These are phyloP conservation scores for Aphidius colemani DNA, from an alignment of 2,888 invertebrate genomes.

Conservation along the genomic window DNA sequence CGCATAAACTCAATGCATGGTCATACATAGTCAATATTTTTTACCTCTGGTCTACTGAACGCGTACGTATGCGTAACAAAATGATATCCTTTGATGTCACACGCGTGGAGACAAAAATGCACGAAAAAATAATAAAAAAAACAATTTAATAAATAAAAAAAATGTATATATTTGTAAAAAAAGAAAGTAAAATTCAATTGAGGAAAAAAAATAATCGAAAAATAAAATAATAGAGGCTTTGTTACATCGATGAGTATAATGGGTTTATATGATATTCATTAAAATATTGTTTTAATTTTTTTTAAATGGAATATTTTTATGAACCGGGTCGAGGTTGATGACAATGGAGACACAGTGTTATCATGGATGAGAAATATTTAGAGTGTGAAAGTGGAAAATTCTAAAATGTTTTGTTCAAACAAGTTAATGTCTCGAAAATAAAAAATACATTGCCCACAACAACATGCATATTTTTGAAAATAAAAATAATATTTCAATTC, in stretches of 20 bases:
- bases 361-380: constrained; percentile 25
- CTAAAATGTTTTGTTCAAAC: constrained; percentile 19
- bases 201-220: not conserved
- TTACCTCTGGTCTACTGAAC: constrained; percentile 16
- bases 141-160: constrained; percentile 8
- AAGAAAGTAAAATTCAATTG: too few species aligned
- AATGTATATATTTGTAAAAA: not conserved
- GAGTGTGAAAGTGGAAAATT: constrained; percentile 37
- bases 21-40: constrained; percentile 16
- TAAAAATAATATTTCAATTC: too few species aligned
- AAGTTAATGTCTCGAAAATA: too few species aligned
- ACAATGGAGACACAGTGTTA: constrained; percentile 33
- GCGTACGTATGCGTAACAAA: constrained; percentile 35
- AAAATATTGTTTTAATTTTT: constrained; percentile 42
- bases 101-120: constrained; percentile 23
- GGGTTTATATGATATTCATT: constrained; percentile 57
- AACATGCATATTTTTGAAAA: too few species aligned
- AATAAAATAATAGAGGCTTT: constrained; percentile 37
- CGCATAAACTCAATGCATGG: constrained; percentile 7
- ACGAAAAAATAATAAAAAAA: not conserved
- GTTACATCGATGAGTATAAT: constrained; percentile 56
- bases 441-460: too few species aligned
- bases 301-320: constrained; percentile 21
- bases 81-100: constrained; percentile 53
- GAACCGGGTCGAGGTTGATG: constrained; percentile 27